Percentiles rank a stretch among this genome's conserved stretches.
Evolutionary conservation across 2,888 invertebrate genomes (phyloP).

Genomic region (Habrosyne pyritoides): DNA sequence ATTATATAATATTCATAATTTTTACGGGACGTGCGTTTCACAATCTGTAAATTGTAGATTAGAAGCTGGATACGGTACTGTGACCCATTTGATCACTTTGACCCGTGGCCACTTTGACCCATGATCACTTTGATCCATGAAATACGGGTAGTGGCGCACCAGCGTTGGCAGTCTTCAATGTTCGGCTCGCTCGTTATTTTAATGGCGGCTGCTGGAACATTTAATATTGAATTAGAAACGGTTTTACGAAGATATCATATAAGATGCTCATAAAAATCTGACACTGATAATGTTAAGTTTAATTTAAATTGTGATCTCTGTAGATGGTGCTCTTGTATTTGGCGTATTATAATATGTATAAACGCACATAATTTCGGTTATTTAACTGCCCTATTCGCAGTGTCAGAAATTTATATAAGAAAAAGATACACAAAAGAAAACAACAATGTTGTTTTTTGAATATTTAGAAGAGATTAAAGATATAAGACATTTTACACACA

Average conservation of each 20-base stretch:
- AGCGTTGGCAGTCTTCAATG: conserved; percentile 60
- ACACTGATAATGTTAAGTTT: background rate
- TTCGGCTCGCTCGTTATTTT: conserved; percentile 63
- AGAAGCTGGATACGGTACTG: conserved; percentile 35
- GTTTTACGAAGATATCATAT: background rate
- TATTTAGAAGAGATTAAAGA: background rate
- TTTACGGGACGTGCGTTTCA: conserved; percentile 35
- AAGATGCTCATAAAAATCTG: background rate
- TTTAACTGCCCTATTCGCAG: no score
- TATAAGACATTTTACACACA: background rate
- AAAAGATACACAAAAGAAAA: background rate
- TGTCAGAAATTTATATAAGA: no score
- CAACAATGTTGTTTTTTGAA: background rate
- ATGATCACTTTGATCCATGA: conserved; percentile 20
- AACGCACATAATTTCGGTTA: no score
- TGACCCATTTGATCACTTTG: conserved; percentile 24
- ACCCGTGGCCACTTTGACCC: conserved; percentile 16
- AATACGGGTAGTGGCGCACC: conserved; percentile 25
- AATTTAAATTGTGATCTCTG: no score
- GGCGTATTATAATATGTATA: no score
- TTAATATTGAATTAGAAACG: background rate
- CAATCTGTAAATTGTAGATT: conserved; percentile 44
- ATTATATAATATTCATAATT: conserved; percentile 34
- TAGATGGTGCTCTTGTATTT: no score
- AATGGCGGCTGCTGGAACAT: conserved; percentile 76